Percentiles rank a stretch among this genome's conserved stretches.
phyloP scores from a whole-genome alignment of 1,140 invertebrate species.

The Bombus superbus region DNA sequence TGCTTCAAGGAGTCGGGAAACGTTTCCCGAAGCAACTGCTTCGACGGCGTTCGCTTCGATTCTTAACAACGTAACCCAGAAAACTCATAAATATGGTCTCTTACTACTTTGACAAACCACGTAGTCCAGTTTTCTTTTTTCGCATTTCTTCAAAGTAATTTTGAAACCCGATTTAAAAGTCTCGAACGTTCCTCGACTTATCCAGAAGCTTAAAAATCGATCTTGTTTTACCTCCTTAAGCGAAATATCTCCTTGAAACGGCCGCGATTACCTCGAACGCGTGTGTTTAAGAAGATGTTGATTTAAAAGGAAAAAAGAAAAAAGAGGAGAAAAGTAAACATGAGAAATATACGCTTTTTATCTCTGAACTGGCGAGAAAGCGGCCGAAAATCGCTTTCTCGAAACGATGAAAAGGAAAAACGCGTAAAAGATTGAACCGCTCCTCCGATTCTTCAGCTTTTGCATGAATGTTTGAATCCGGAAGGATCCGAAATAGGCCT shows the following conservation, averaged over 20 bases:
- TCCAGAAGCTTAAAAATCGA: neutral
- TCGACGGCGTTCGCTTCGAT: neutral
- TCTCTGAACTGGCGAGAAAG: neutral
- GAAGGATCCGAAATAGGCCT: slow-evolving; percentile 22
- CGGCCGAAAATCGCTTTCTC: slow-evolving; percentile 9
- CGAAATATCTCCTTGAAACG: neutral
- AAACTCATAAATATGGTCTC: neutral
- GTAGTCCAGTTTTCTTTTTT: neutral
- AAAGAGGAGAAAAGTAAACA: neutral
- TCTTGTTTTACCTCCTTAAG: neutral
- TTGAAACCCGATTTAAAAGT: neutral
- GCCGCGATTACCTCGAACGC: neutral
- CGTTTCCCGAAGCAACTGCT: neutral
- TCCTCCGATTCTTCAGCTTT: neutral
- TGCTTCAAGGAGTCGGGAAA: too few relatives aligned
- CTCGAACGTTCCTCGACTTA: neutral
- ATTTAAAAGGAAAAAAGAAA: neutral
- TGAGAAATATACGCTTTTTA: neutral
- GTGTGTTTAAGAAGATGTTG: neutral
- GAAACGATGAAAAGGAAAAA: neutral
- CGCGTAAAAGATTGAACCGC: slow-evolving; percentile 4
- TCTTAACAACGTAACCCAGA: neutral
- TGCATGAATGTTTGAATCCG: slow-evolving; percentile 32
- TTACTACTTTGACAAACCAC: neutral
- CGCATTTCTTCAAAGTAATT: too few relatives aligned